These are phyloP conservation scores for Thermophis baileyi DNA, from an alignment of 2,113 vertebrate species.

Conservation along the genomic window DNA sequence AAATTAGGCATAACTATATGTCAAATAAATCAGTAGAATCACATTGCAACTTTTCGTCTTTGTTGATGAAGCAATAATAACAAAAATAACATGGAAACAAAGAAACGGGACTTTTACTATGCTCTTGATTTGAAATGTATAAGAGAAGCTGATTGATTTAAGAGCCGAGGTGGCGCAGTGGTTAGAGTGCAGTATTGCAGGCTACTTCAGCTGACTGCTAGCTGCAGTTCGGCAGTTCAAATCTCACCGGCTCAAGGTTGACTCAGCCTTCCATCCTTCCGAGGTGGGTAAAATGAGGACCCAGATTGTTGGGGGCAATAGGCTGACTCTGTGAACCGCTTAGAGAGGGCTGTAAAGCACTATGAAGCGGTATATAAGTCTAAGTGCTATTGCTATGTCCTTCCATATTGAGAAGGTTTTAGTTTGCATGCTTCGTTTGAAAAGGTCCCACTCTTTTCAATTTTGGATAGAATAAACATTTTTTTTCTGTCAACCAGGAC, in stretches of 20 bases:
- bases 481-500: conserved; percentile 11
- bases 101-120: background rate
- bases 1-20: background rate
- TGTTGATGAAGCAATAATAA: background rate
- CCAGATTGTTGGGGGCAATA: too few species aligned
- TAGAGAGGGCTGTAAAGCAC: too few species aligned
- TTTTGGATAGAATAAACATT: conserved; percentile 16
- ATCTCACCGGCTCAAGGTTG: too few species aligned
- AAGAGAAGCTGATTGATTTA: background rate
- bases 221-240: too few species aligned
- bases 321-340: too few species aligned
- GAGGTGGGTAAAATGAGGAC: too few species aligned
- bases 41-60: background rate
- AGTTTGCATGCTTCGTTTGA: conserved; percentile 12
- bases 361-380: too few species aligned
- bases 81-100: background rate
- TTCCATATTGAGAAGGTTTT: background rate
- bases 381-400: too few species aligned
- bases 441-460: conserved; percentile 23
- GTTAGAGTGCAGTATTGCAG: too few species aligned
- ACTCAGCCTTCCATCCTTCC: too few species aligned
- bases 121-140: conserved; percentile 10
- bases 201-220: too few species aligned
- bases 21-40: background rate
- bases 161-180: too few species aligned